Base-by-base conservation (phyloP, 1,140 invertebrate genomes). In the Tribolium castaneum region DNA sequence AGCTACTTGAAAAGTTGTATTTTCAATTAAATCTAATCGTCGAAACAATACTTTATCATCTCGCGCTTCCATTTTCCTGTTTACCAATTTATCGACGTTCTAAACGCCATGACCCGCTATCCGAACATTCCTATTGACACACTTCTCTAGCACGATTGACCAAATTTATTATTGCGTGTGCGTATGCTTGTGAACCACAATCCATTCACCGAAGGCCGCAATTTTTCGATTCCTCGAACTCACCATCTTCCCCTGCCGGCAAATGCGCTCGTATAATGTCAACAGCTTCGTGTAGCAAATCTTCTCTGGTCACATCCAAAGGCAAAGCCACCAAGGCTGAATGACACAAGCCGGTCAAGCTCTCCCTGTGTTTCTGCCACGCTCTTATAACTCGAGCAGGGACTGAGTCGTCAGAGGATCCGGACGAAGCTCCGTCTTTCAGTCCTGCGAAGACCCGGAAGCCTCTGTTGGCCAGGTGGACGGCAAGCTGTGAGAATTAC, bases 201-300 rank as follows among this genome's bases (percentile, higher is more conserved):
- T 59, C 1, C 54, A 59, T 59, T 59, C 54, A 22, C 19, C 25
- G 30, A 66, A 66, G 59, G 59, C 12, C 59, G 59, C 1, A 3
- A 34, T n/a, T 66, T 66, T 66, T 35, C 52, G 9, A 25, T 22
- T 10, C 10, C 22, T 3, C 30, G 9, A 75, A 49, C 85, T 89
- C 87, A 92, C 93, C 93, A 83, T 94, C 93, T 87, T 95, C 93
- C 45, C 94, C 93, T 14, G 94, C 94, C 70, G 94, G 94, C 77
- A 95, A 87, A 88, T 95, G 93, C 39, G 93, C 91, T 13, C 94
- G 91, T 74, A 95, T 92, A 6, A 92, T 90, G 74, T 93, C 91
- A 10, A 94, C 92, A 4, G 94, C 93, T 86, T 94, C 93, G 77
- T 93, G 93, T 45, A 95, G 85, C 79, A 93, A 89, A 84, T 95